Conservation (phyloP, 2,113 vertebrate genomes). For the Rana temporaria region DNA sequence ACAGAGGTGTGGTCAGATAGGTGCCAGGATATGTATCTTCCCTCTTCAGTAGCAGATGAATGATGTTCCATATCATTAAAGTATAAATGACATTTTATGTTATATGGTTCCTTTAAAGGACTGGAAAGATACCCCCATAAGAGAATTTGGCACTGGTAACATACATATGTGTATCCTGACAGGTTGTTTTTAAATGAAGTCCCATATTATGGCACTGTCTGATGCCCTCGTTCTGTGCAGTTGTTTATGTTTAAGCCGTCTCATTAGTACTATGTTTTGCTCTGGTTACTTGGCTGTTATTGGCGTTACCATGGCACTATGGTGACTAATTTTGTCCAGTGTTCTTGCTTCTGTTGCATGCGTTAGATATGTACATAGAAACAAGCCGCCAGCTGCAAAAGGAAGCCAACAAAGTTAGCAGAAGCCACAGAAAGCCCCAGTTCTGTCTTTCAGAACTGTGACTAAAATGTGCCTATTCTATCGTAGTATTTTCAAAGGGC, state of each 20-base stretch:
- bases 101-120: too few species aligned
- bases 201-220: conserved; percentile 4
- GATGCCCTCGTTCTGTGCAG: conserved; percentile 26
- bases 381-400: conserved; percentile 38
- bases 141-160: too few species aligned
- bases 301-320: conserved; percentile 48
- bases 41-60: too few species aligned
- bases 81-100: too few species aligned
- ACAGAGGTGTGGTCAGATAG: too few species aligned
- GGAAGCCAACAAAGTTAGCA: conserved; percentile 20
- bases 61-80: too few species aligned
- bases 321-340: conserved; percentile 56
- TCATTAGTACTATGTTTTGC: conserved; percentile 49
- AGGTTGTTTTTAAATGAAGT: background rate
- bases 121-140: too few species aligned
- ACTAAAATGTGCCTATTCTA: background rate
- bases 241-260: conserved; percentile 51
- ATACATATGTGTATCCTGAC: too few species aligned
- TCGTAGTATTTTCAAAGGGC: background rate
- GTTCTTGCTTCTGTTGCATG: conserved; percentile 38
- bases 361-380: conserved; percentile 53
- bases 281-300: conserved; percentile 50
- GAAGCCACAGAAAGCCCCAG: conserved; percentile 1
- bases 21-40: too few species aligned
- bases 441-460: background rate